These are phyloP conservation scores for Alcedo quadribrachys DNA, from an alignment of 2,797 vertebrate species.

Conservation along the genomic window DNA sequence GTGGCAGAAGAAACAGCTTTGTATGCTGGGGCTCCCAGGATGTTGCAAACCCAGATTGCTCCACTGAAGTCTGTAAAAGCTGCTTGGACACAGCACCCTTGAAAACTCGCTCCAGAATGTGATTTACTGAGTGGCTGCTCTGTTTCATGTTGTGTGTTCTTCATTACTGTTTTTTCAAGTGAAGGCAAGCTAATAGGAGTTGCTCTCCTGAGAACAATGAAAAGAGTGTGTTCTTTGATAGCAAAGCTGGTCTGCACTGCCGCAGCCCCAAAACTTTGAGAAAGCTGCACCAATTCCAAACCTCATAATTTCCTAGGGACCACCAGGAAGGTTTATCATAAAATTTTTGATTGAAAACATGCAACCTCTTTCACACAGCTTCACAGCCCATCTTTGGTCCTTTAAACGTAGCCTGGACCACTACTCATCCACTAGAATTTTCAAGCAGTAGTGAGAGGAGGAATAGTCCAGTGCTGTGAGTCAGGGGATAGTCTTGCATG, in stretches of 20 bases:
- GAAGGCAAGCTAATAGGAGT: neutral
- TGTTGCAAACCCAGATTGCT: neutral
- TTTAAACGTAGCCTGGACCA: neutral
- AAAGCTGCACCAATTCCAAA: neutral
- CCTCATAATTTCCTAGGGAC: neutral
- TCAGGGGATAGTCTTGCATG: neutral
- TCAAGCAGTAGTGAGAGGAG: neutral
- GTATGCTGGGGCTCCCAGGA: neutral
- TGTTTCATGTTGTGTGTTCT: neutral
- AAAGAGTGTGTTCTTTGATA: neutral
- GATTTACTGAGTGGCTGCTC: neutral
- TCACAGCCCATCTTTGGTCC: neutral
- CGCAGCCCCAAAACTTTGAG: neutral
- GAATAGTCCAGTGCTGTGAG: neutral
- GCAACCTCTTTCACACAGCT: neutral
- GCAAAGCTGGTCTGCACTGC: neutral
- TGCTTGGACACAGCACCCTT: neutral
- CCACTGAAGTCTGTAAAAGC: neutral
- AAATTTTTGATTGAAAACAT: neutral
- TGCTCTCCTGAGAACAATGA: neutral
- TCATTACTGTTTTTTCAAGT: neutral
- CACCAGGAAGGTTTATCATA: neutral
- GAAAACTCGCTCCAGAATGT: neutral
- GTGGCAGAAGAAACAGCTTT: conserved; percentile 7
- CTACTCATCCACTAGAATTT: neutral